Evolutionary conservation across 2,888 invertebrate species (phyloP).

Genomic region (Andrena dorsata): DNA sequence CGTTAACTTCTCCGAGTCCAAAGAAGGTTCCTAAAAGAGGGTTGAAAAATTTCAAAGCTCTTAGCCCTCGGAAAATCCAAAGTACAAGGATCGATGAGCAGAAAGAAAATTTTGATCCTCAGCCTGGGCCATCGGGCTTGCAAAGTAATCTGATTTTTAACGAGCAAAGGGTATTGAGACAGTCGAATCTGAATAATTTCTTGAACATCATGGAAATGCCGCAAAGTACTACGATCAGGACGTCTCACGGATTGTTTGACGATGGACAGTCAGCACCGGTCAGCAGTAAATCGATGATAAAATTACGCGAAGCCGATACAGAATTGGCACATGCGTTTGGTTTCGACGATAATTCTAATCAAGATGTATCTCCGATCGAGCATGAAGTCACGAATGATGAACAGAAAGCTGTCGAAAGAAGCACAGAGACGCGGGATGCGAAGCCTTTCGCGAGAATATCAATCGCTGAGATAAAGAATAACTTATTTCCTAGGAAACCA

Average conservation of each 20-base stretch:
- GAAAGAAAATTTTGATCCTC: constrained; percentile 47
- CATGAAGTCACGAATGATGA: not conserved
- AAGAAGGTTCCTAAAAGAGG: constrained; percentile 49
- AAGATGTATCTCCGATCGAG: constrained; percentile 23
- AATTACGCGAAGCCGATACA: constrained; percentile 20
- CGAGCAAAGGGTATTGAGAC: constrained; percentile 65
- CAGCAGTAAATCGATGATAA: constrained; percentile 55
- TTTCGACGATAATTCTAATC: constrained; percentile 68
- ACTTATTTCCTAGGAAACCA: constrained; percentile 44
- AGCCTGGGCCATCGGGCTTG: constrained; percentile 71
- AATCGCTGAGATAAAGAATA: constrained; percentile 65
- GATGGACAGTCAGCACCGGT: constrained; percentile 72
- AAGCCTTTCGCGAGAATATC: constrained; percentile 62
- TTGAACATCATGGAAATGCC: constrained; percentile 78
- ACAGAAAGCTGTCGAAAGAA: not conserved
- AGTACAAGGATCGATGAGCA: not conserved
- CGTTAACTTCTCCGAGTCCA: constrained; percentile 49
- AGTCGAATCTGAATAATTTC: constrained; percentile 78
- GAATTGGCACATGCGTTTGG: constrained; percentile 78
- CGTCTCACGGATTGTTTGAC: constrained; percentile 77
- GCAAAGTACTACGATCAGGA: constrained; percentile 70
- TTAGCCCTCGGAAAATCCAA: constrained; percentile 10
- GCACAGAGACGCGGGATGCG: not conserved
- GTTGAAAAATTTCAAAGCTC: constrained; percentile 18
- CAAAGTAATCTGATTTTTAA: constrained; percentile 31